Evolutionary conservation across 2,888 invertebrate genomes (phyloP), one percentile per base, ranked within the genome.

Genomic region (Melanostoma mellinum): DNA sequence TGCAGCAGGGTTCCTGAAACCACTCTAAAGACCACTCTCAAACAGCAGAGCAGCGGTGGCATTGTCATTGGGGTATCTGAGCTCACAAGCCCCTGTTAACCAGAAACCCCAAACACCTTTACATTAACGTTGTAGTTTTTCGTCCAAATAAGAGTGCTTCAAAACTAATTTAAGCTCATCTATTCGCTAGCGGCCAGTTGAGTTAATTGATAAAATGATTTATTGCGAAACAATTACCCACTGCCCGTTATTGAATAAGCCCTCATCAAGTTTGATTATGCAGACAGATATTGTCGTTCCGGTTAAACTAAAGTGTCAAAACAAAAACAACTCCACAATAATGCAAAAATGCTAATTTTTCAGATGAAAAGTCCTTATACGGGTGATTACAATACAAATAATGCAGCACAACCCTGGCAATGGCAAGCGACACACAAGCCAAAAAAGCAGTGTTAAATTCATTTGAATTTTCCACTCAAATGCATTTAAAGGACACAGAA

Each of bases 181-280:
- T 20, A 20, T 20, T 20, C 20, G 20, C 1, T 20, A 0, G 20
- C 20, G 20, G 20, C 20, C 20, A 20, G 20, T 20, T 20, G 20
- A 44, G 20, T 42, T 58, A 40, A 35, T 53, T 46, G 65, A 42
- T 32, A 71, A 67, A 71, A 61, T 68, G 72, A 67, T 72, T 76
- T 61, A 72, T 81, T 44, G 72, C 55, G 72, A 81, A 81, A 77
- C 77, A 81, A 81, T 76, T 81, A 77, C 65, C 38, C 30, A 32
- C 48, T 42, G 36, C 20, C 20, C 33, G 44, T 67, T 72, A 76
- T 81, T 77, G 36, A 76, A 81, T 72, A 65, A 63, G 67, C 65
- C 76, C 71, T 72, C 76, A 76, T 81, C 81, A 61, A 56, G 65
- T 58, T 48, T 60, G 81, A 72, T 67, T 67, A 63, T 67, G 58